These are phyloP conservation scores for Syrrhaptes paradoxus DNA, from an alignment of 2,113 vertebrate species.

Conservation along the genomic window DNA sequence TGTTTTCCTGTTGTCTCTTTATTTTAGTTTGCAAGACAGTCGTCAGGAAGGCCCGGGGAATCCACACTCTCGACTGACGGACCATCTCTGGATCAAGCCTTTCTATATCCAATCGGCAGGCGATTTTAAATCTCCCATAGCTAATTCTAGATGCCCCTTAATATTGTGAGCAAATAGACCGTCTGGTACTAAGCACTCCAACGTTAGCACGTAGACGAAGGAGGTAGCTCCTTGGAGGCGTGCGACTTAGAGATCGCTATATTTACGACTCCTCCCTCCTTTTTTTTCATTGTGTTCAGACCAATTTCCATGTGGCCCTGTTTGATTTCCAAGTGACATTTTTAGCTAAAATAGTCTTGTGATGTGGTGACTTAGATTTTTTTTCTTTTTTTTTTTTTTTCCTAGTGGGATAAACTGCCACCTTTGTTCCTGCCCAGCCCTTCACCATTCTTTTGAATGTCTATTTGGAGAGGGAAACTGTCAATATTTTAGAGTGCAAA, in stretches of 20 bases:
- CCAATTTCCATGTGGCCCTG: constrained; percentile 68
- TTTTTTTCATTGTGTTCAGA: constrained; percentile 72
- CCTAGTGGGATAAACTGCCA: constrained; percentile 73
- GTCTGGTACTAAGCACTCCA: constrained; percentile 77
- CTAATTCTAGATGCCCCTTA: constrained; percentile 83
- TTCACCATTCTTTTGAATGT: constrained; percentile 59
- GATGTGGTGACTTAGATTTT: constrained; percentile 75
- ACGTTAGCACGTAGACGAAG: constrained; percentile 51
- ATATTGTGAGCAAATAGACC: constrained; percentile 83
- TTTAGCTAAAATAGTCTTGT: constrained; percentile 79
- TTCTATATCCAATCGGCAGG: constrained; percentile 77
- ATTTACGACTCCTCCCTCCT: constrained; percentile 69
- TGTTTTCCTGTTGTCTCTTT: constrained; percentile 57
- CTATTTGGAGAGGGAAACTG: constrained; percentile 62
- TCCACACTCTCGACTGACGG: constrained; percentile 76
- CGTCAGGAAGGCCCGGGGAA: constrained; percentile 79
- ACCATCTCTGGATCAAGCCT: constrained; percentile 79
- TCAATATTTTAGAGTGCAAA: constrained; percentile 43
- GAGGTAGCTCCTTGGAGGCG: constrained; percentile 66
- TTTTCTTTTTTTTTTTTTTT: constrained; percentile 26
- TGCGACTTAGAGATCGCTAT: constrained; percentile 72
- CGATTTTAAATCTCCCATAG: constrained; percentile 78
- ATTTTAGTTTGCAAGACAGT: constrained; percentile 79
- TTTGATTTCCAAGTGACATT: constrained; percentile 80
- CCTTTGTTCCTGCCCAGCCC: constrained; percentile 67